A percentile compares a stretch with the other conserved stretches of the same genome.
phyloP scores from a whole-genome alignment of 92 coral and sea anemone species.

The Actinostola sp. region DNA sequence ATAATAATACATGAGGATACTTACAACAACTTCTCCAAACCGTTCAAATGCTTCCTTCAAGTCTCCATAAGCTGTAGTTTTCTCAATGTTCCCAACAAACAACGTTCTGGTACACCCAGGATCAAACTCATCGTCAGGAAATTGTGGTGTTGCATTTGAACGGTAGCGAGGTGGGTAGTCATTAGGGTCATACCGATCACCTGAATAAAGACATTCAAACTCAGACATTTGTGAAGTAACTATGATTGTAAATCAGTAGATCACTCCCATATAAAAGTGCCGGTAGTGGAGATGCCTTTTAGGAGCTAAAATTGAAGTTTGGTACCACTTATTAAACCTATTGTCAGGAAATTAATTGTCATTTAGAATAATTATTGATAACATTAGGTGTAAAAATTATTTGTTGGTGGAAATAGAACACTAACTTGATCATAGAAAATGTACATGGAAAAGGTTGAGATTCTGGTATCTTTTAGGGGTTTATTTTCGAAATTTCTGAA shows the following conservation, averaged over 20 bases:
- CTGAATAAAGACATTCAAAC: too few species aligned
- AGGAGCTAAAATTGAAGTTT: too few species aligned
- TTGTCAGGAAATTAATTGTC: too few species aligned
- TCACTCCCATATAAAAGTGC: constrained; percentile 85
- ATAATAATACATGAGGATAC: constrained; percentile 33
- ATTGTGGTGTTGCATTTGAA: constrained; percentile 37
- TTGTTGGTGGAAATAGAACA: not conserved
- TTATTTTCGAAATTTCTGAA: too few species aligned
- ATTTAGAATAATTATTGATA: too few species aligned
- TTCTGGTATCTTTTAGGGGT: too few species aligned
- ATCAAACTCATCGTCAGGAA: constrained; percentile 78
- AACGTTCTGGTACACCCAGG: constrained; percentile 93
- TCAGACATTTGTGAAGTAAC: too few species aligned
- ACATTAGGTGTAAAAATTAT: constrained; percentile 25
- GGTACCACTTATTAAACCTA: too few species aligned
- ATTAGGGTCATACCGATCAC: constrained; percentile 74
- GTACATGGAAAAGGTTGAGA: too few species aligned
- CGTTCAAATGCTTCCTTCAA: constrained; percentile 95
- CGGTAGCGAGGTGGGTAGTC: constrained; percentile 80
- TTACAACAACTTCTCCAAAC: constrained; percentile 94
- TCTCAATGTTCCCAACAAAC: constrained; percentile 97
- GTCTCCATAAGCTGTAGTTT: constrained; percentile 81
- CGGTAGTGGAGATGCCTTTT: too few species aligned
- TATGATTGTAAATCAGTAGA: too few species aligned
- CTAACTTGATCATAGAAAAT: constrained; percentile 5